phyloP scores from a whole-genome alignment of 2,113 vertebrate species.

The Microtus pennsylvanicus region DNA sequence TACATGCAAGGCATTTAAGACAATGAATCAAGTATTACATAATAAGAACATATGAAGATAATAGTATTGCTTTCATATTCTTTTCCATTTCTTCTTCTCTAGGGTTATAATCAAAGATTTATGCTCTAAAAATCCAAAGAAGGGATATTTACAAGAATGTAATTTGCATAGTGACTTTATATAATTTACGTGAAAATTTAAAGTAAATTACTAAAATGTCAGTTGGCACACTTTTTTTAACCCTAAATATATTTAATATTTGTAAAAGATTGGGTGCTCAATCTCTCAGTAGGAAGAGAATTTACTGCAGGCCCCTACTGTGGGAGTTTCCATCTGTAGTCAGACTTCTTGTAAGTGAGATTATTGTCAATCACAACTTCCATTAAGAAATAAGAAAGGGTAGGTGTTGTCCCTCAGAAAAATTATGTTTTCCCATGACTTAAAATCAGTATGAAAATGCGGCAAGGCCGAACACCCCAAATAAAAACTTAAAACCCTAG shows the following conservation, averaged over 20 bases:
- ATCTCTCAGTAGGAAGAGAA: neutral
- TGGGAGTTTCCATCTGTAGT: constrained; percentile 22
- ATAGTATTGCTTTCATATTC: neutral
- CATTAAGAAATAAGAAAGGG: constrained; percentile 60
- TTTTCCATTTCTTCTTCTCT: neutral
- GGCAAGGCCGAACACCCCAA: neutral
- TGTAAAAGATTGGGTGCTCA: neutral
- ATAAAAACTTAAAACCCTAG: neutral
- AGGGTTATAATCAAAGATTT: neutral
- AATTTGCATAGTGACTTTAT: neutral
- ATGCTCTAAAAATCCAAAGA: constrained; percentile 63
- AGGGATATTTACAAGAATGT: neutral
- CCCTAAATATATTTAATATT: constrained; percentile 7
- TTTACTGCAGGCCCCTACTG: constrained; percentile 49
- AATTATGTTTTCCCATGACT: neutral
- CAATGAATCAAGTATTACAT: constrained; percentile 24
- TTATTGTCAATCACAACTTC: constrained; percentile 41
- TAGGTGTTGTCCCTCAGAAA: neutral
- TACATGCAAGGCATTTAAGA: neutral
- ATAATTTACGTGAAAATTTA: constrained; percentile 20
- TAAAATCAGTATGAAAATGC: neutral
- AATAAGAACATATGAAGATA: neutral
- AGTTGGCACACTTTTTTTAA: neutral
- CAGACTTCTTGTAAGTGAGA: constrained; percentile 24
- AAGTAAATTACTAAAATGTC: neutral